Evolutionary conservation across 2,113 vertebrate species (phyloP), one percentile per base, ranked within the genome.

Genomic region (Cynopterus brachyotis): DNA sequence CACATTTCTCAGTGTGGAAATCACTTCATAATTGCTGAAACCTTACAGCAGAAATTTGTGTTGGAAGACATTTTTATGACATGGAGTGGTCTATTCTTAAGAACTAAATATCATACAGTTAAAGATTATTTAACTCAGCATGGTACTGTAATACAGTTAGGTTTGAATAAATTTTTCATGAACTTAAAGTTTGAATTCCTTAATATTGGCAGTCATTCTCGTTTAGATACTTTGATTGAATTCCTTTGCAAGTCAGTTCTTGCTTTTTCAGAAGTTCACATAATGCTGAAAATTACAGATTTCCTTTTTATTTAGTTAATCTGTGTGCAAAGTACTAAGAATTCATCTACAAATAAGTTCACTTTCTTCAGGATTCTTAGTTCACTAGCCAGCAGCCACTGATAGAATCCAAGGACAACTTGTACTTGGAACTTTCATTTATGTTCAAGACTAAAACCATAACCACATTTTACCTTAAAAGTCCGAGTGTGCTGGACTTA

Each of bases 111-210:
- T 97, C 98, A 97, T 97, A 98, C 97, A 98, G 96, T 97, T 98
- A 97, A 94, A 96, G 97, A 98, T 98, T 98, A 98, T 98, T 98
- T 98, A 98, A 98, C 96, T 98, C 95, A 92, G 83, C 73, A 96
- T 96, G 97, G 97, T 97, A 98, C 96, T 98, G 95, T 98, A 97
- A 96, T 98, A 93, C 96, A 96, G 97, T 98, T 98, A 98, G 97
- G 96, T 97, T 98, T 98, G 89, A 99, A 98, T 98, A 99, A 98
- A 98, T 98, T 98, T 98, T 98, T 98, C 96, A 67, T 98, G 97
- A 97, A 97, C 80, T 97, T 97, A 70, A 97, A 89, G 83, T 95
- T 96, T 96, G 94, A 91, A 73, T 72, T 95, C 73, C 22, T 95
- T 84, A 62, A 90, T 64, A 19, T 82, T 94, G 24, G 50, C 86